Base-by-base conservation (phyloP, 1,140 invertebrate species). In the Trichomalopsis sarcophagae region DNA sequence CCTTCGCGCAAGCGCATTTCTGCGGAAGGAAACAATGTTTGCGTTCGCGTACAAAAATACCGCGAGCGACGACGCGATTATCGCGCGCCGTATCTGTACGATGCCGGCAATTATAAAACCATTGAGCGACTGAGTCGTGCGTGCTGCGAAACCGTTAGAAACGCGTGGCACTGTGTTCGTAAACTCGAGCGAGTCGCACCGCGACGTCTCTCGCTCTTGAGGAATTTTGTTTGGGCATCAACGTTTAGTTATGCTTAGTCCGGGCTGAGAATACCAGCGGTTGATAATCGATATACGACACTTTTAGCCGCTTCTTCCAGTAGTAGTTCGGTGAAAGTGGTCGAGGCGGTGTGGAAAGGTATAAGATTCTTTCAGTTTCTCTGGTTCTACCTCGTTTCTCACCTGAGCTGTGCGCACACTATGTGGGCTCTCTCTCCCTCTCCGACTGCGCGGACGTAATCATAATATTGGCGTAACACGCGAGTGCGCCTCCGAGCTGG, bases 31-130 rank as follows among this genome's bases (percentile, higher is more conserved):
- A 86, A 88, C 87, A 23, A 10, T 71, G 23, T 71, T 11, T 40
- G 36, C 33, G 33, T 40, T 10, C 21, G 40, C 21, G 40, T 75
- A 75, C n/a, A 75, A 30, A 30, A 13, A 71, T 27, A 27, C 27
- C 27, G 10, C 17, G 27, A n/a, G 74, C 40, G 74, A 7, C 17
- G 74, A 7, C 82, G 79, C 81, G 87, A 87, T 80, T 89, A 90
- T 91, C 89, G 87, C 88, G 82, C 88, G 88, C 86, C 89, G 87
- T 89, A 90, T 91, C 87, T 90, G 10, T 44, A 90, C 89, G 88
- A 89, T 91, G 87, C 88, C 73, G 83, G 86, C 89, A 90, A 90
- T 91, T 91, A 90, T 90, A 90, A 91, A 90, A 88, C 87, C 90
- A 91, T 91, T 88, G 89, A 84, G 82, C 87, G 88, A 84, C 87